A percentile compares a stretch with the other conserved stretches of the same genome.
Conservation (phyloP, 2,888 invertebrate genomes). For the Melieria picta region DNA sequence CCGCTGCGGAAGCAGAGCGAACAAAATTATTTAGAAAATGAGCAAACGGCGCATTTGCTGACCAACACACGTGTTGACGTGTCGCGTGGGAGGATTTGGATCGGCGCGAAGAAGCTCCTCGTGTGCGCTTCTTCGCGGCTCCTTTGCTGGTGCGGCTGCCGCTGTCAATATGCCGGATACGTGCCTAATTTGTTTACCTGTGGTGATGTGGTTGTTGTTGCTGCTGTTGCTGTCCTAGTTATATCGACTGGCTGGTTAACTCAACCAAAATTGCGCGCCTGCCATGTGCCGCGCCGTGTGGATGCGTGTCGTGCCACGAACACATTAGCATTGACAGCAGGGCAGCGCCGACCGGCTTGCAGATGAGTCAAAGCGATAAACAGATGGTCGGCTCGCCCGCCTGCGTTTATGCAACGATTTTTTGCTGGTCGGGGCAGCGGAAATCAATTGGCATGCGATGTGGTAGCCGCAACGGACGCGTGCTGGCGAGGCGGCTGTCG, state of each 20-base stretch:
- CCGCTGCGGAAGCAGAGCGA: constrained; percentile 28
- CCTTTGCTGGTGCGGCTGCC: background rate
- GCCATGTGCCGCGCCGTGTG: background rate
- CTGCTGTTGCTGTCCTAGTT: too few species aligned
- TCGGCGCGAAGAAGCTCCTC: too few species aligned
- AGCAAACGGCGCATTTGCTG: too few species aligned
- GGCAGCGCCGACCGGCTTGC: constrained; percentile 31
- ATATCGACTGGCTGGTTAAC: constrained; percentile 5
- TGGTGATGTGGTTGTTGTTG: too few species aligned
- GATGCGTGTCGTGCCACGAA: constrained; percentile 24
- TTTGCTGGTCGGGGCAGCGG: constrained; percentile 25
- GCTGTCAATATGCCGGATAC: constrained; percentile 15
- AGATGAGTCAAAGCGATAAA: constrained; percentile 45
- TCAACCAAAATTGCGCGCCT: background rate
- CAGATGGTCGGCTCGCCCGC: constrained; percentile 36
- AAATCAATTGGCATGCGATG: constrained; percentile 29
- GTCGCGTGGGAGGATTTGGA: too few species aligned
- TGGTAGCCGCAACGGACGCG: background rate
- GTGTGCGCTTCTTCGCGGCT: too few species aligned
- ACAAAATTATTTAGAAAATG: too few species aligned
- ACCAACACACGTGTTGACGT: too few species aligned
- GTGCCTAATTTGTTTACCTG: constrained; percentile 23
- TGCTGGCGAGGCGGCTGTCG: constrained; percentile 5
- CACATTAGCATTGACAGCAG: constrained; percentile 24
- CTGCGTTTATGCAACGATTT: constrained; percentile 39